Percentiles rank a stretch among this genome's conserved stretches.
Conservation (phyloP, 2,113 vertebrate species). For the Cygnus buccinator region DNA sequence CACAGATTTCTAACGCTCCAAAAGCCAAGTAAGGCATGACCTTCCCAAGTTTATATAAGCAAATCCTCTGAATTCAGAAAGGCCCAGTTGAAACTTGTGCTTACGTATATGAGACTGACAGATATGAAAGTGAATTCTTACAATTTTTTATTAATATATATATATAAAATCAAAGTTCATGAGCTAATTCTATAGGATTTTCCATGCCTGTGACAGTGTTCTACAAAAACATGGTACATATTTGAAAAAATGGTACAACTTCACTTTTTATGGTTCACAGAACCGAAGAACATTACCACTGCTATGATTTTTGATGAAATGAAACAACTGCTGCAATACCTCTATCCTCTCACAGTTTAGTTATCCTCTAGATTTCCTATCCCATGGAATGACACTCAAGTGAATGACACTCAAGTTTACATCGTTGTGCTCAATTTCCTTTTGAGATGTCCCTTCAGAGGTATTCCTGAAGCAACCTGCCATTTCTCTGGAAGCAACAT, state of each 20-base stretch:
- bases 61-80: background rate
- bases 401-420: background rate
- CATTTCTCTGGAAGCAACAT: background rate
- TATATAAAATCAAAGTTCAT: background rate
- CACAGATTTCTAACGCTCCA: background rate
- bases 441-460: background rate
- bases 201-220: background rate
- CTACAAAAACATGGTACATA: background rate
- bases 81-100: background rate
- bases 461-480: background rate
- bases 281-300: background rate
- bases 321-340: background rate
- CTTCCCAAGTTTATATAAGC: background rate
- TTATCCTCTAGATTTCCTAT: background rate
- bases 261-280: background rate
- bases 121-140: background rate
- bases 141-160: background rate
- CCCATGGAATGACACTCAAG: background rate
- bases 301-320: constrained; percentile 21
- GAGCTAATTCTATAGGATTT: background rate
- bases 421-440: background rate
- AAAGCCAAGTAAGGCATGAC: background rate
- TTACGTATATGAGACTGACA: background rate
- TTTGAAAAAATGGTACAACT: background rate
- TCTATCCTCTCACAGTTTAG: background rate